Evolutionary conservation across 2,888 invertebrate species (phyloP).

Genomic region (Pedicia rivosa): DNA sequence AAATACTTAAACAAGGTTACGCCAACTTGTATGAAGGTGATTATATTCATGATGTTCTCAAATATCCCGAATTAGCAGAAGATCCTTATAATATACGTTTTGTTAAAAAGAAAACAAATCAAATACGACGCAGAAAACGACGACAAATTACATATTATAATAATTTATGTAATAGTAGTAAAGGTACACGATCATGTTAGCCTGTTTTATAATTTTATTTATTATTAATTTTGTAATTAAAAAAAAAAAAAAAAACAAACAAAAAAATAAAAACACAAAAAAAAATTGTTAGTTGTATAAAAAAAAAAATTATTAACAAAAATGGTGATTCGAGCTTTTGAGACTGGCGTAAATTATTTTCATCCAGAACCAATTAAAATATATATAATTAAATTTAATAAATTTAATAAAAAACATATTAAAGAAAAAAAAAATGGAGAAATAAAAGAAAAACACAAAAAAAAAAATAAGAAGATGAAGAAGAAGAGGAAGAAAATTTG

Average conservation of each 20-base stretch:
- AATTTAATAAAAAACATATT: slow-evolving; percentile 9
- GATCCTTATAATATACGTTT: slow-evolving; percentile 91
- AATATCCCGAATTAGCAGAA: slow-evolving; percentile 86
- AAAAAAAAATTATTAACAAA: slow-evolving; percentile 14
- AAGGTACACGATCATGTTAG: slow-evolving; percentile 1
- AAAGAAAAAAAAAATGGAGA: slow-evolving; percentile 12
- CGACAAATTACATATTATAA: slow-evolving; percentile 11
- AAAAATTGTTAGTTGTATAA: slow-evolving; percentile 11
- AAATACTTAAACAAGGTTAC: slow-evolving; percentile 70
- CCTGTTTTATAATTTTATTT: not conserved
- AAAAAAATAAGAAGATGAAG: slow-evolving; percentile 2
- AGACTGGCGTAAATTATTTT: slow-evolving; percentile 26
- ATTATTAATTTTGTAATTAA: slow-evolving; percentile 7
- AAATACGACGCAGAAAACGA: slow-evolving; percentile 49
- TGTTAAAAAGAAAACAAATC: slow-evolving; percentile 60
- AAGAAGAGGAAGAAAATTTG: no score
- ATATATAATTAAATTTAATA: not conserved
- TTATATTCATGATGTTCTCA: slow-evolving; percentile 77
- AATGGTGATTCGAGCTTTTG: slow-evolving; percentile 31
- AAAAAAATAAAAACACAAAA: slow-evolving; percentile 13
- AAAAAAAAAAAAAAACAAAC: slow-evolving; percentile 19
- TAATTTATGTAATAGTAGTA: slow-evolving; percentile 2
- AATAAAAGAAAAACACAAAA: not conserved
- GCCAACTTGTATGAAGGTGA: slow-evolving; percentile 79
- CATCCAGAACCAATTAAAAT: slow-evolving; percentile 1